These are phyloP conservation scores for Craterocephalus amniculus DNA, from an alignment of 2,797 vertebrate species.

Conservation along the genomic window DNA sequence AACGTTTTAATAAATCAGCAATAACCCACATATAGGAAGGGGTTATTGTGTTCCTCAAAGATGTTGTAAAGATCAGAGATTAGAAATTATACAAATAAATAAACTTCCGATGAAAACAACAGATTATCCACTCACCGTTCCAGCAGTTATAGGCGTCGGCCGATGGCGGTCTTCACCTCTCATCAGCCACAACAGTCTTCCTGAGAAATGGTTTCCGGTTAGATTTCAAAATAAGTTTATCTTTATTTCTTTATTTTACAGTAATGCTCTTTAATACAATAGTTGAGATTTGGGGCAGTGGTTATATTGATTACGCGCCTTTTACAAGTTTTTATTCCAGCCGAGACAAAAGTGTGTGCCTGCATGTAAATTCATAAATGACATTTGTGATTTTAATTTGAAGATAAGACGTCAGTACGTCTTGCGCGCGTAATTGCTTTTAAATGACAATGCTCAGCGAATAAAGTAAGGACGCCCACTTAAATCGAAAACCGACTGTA, in stretches of 20 bases:
- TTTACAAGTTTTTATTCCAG: background rate
- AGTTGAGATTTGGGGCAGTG: rapidly evolving
- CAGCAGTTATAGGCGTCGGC: constrained; percentile 67
- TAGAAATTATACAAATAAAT: background rate
- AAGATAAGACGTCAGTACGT: background rate
- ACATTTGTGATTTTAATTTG: constrained; percentile 50
- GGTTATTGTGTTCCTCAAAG: background rate
- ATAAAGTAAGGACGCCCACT: too few relatives aligned
- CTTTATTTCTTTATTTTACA: background rate
- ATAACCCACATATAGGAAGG: background rate
- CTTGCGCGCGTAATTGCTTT: background rate
- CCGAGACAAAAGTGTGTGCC: background rate
- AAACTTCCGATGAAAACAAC: background rate
- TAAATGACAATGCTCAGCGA: too few relatives aligned
- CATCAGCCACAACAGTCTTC: background rate
- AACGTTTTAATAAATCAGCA: constrained; percentile 3
- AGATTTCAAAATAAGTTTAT: constrained; percentile 13
- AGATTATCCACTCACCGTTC: constrained; percentile 55
- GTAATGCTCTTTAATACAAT: rapidly evolving
- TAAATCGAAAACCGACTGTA: too few relatives aligned
- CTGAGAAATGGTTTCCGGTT: constrained; percentile 26
- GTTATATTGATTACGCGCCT: rapidly evolving
- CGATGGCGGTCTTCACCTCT: constrained; percentile 8
- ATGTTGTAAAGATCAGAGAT: background rate
- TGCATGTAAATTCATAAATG: background rate